phyloP scores from a whole-genome alignment of 2,888 invertebrate genomes.

The Hemicrepidius hirtus region DNA sequence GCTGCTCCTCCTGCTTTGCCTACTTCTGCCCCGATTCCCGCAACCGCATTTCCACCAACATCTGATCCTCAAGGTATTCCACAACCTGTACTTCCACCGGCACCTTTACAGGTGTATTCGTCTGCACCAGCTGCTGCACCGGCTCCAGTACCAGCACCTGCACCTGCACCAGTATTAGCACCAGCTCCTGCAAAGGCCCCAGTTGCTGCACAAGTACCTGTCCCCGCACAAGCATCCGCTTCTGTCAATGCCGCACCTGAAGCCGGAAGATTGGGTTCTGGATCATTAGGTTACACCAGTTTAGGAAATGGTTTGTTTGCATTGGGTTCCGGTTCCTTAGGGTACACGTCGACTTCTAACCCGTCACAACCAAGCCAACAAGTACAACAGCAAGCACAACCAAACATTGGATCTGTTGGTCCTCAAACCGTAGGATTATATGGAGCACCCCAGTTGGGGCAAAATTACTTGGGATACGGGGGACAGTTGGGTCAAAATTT shows the following conservation, averaged over 20 bases:
- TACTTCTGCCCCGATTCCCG: not conserved
- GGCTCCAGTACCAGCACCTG: not conserved
- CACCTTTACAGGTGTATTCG: not conserved
- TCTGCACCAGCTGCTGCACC: not conserved
- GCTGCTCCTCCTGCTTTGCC: not conserved
- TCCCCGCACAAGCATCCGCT: constrained; percentile 17
- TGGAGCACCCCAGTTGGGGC: not conserved
- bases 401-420: not conserved
- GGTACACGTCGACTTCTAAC: constrained; percentile 60
- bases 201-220: constrained; percentile 7
- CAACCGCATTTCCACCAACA: not conserved
- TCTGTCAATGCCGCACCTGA: constrained; percentile 56
- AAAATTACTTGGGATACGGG: too few relatives aligned
- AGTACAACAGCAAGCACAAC: not conserved
- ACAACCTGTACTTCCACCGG: not conserved
- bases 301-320: constrained; percentile 68
- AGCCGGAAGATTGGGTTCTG: constrained; percentile 66
- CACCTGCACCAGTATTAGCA: not conserved
- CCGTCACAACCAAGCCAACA: not conserved
- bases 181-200: not conserved
- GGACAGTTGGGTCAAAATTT: too few relatives aligned
- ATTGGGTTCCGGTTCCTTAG: constrained; percentile 68
- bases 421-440: not conserved
- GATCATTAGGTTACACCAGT: constrained; percentile 67
- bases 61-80: not conserved